Conservation (phyloP, 2,888 invertebrate species). For the Acleris sparsana region DNA sequence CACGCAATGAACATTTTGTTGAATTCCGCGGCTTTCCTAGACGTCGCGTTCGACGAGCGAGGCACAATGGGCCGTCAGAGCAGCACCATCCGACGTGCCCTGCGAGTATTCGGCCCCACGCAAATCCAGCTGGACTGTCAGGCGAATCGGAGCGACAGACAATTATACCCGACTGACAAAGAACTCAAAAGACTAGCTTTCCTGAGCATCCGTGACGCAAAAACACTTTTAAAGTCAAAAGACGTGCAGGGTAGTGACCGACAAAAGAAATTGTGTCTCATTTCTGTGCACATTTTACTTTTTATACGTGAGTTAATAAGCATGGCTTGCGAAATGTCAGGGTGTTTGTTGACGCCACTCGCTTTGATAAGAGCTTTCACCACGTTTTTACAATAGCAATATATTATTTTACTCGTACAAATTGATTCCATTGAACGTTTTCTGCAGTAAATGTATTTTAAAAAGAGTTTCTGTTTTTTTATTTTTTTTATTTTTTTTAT, state of each 20-base stretch:
- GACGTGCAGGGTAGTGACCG: constrained; percentile 29
- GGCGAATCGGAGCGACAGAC: constrained; percentile 23
- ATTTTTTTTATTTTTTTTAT: too few species aligned
- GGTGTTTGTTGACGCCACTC: constrained; percentile 46
- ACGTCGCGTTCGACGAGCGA: background rate
- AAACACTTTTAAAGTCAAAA: constrained; percentile 38
- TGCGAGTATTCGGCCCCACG: background rate
- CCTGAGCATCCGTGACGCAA: constrained; percentile 30
- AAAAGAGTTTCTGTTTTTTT: too few species aligned
- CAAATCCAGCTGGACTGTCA: constrained; percentile 3
- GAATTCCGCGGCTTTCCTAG: background rate
- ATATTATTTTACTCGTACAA: too few species aligned
- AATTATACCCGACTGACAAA: constrained; percentile 37
- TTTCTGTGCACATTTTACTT: constrained; percentile 39
- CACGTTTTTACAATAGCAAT: background rate
- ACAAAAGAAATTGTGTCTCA: constrained; percentile 45
- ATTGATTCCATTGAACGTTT: too few species aligned
- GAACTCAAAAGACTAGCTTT: constrained; percentile 39
- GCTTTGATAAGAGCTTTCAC: constrained; percentile 27
- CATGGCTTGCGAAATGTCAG: constrained; percentile 46
- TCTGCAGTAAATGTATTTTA: too few species aligned
- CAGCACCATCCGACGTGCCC: background rate
- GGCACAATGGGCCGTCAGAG: background rate
- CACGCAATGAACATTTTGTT: background rate
- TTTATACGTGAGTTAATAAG: constrained; percentile 41